Conservation (phyloP, 2,797 vertebrate species). For the Anabacerthia variegaticeps region DNA sequence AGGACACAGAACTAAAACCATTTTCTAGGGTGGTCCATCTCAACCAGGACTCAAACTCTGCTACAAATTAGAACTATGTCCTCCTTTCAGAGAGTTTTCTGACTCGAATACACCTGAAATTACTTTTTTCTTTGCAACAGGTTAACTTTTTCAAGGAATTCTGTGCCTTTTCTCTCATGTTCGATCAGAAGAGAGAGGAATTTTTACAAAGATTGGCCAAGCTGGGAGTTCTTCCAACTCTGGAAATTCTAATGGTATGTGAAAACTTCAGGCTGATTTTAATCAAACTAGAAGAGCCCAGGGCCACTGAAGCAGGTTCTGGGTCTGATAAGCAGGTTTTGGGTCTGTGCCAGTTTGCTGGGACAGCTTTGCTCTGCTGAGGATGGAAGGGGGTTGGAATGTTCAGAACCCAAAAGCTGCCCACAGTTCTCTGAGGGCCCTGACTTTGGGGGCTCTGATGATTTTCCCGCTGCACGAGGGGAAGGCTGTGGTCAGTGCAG, state of each 20-base stretch:
- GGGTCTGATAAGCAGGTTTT: too few relatives aligned
- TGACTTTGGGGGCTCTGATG: background rate
- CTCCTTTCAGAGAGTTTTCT: background rate
- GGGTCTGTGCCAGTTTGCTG: background rate
- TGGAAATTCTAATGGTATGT: constrained; percentile 94
- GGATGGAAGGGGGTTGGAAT: background rate
- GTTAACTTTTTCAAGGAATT: constrained; percentile 96
- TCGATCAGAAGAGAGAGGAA: constrained; percentile 90
- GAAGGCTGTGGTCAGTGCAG: background rate
- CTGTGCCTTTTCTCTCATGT: constrained; percentile 91
- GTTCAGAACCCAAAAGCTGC: background rate
- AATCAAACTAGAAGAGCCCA: too few relatives aligned
- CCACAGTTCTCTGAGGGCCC: background rate
- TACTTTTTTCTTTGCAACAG: constrained; percentile 62
- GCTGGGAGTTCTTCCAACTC: constrained; percentile 91
- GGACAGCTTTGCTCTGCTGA: background rate
- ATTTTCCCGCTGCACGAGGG: background rate
- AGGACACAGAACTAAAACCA: background rate
- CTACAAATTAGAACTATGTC: background rate
- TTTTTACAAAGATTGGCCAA: constrained; percentile 95
- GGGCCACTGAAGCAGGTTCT: background rate
- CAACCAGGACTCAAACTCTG: too few relatives aligned
- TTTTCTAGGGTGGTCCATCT: background rate
- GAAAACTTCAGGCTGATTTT: background rate
- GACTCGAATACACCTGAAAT: background rate